Base-by-base conservation (phyloP, 2,113 vertebrate genomes). In the Clarias gariepinus region DNA sequence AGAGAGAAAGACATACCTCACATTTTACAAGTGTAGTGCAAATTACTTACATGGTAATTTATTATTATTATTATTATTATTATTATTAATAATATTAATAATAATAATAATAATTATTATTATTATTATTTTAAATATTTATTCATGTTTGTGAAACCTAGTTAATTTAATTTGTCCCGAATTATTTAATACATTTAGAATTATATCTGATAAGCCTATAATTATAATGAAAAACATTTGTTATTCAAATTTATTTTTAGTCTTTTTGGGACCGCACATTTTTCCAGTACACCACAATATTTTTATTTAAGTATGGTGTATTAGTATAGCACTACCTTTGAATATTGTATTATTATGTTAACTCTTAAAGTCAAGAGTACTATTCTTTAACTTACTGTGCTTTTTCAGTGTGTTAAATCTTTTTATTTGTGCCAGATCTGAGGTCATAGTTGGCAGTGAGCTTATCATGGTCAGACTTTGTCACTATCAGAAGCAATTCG, bases 391-490 rank as follows among this genome's bases (percentile, higher is more conserved):
- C 13, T 28, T 76, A 53, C 23, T 78, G 3, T 21, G 77, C 77
- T 55, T 28, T 57, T 33, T 82, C 61, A 82, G 15, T 53, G 47
- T 63, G 84, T 73, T 66, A 66, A 80, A 64, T n/a, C 64, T 28
- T 57, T 90, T 57, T 90, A n/a, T 0, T 28, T 64, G 81, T 73
- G 82, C 88, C 90, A 89, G 81, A 64, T 23, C 83, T 93, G 87
- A 87, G 79, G 90, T 94, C 93, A 95, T 91, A 23, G 71, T 85
- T 95, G 92, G 92, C 93, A 55, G 4, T 0, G 13, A 57, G 91
- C 93, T 93, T 95, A 95, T 95, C 92, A 55, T 80, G 90, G 89
- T 90, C 90, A 93, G 91, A 94, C 92, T 93, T 92, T 91, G 91
- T 88, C 90, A 92, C 89, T 90, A 90, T 90, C 89, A 92, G 73